Conservation (phyloP, 2,113 vertebrate genomes). For the Oreochromis spilurus region DNA sequence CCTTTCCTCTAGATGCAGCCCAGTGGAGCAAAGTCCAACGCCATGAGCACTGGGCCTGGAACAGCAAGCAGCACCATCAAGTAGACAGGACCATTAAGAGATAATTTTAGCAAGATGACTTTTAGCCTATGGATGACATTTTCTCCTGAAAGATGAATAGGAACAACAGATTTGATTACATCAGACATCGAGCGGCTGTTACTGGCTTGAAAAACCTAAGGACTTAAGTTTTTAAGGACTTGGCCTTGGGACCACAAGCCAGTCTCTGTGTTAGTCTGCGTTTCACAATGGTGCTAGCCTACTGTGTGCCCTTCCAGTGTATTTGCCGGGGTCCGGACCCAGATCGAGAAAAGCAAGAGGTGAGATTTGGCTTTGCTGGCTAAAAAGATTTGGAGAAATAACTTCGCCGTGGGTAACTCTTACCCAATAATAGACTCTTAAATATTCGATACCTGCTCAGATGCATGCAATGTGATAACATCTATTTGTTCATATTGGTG, state of each 20-base stretch:
- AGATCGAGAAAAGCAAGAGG: slow-evolving; percentile 70
- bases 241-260: neutral
- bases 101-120: neutral
- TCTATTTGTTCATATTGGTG: slow-evolving; percentile 21
- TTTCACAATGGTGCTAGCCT: slow-evolving; percentile 65
- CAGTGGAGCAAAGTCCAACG: slow-evolving; percentile 60
- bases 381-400: neutral
- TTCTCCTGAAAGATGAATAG: neutral
- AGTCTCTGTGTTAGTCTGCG: neutral
- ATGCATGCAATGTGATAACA: neutral
- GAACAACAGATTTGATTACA: neutral
- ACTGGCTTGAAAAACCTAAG: neutral
- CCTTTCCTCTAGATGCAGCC: neutral
- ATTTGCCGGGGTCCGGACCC: slow-evolving; percentile 68
- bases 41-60: slow-evolving; percentile 7
- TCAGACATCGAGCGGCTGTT: neutral
- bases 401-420: neutral
- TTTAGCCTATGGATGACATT: neutral
- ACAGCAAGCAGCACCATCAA: slow-evolving; percentile 5
- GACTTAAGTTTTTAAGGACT: neutral
- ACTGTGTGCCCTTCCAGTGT: slow-evolving; percentile 81
- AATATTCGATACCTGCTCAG: neutral
- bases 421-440: slow-evolving; percentile 21
- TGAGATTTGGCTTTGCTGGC: slow-evolving; percentile 57
- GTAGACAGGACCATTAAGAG: neutral